phyloP scores from a whole-genome alignment of 2,113 vertebrate species.

The Calonectris borealis region DNA sequence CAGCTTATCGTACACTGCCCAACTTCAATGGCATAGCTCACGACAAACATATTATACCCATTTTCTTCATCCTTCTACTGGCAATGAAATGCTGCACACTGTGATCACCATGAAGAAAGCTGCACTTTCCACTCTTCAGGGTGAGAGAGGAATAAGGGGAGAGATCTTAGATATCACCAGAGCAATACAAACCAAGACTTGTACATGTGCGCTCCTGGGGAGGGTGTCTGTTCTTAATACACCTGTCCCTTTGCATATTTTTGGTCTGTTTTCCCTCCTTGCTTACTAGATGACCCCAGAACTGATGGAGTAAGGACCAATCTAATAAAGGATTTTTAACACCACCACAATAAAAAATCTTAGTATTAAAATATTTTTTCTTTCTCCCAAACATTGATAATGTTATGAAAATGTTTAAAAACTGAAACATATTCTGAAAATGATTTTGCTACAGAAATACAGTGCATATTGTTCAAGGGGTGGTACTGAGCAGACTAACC shows the following conservation, averaged over 20 bases:
- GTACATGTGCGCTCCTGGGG: background rate
- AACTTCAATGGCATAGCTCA: background rate
- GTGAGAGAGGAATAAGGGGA: background rate
- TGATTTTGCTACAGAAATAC: background rate
- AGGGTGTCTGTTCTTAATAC: background rate
- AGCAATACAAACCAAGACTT: background rate
- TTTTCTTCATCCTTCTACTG: background rate
- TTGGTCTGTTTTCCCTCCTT: background rate
- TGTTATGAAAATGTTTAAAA: background rate
- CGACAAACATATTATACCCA: accelerated
- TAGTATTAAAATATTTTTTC: background rate
- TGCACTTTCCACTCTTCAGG: background rate
- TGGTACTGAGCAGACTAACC: background rate
- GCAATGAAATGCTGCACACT: background rate
- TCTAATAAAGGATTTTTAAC: background rate
- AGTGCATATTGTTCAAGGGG: background rate
- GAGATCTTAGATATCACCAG: background rate
- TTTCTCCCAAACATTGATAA: background rate
- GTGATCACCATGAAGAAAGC: background rate
- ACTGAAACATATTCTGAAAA: background rate
- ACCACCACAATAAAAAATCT: background rate
- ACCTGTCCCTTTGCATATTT: background rate
- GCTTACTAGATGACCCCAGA: background rate
- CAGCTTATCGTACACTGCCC: background rate
- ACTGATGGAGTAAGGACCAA: background rate